phyloP scores from a whole-genome alignment of 2,797 vertebrate species.

The Astyanax mexicanus region DNA sequence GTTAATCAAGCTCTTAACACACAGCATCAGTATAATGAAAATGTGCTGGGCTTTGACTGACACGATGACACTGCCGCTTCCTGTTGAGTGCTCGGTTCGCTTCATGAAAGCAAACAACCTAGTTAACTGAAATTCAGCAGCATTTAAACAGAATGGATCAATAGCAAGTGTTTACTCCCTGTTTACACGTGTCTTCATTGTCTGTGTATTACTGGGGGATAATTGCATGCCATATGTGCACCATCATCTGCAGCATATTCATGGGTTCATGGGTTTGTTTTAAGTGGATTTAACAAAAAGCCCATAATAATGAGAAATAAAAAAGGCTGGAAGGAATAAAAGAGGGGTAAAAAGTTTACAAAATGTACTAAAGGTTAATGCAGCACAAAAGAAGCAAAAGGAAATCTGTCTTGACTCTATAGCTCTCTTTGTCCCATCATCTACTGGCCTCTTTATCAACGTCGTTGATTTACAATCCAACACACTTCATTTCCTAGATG shows the following conservation, averaged over 20 bases:
- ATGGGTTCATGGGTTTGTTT: not conserved
- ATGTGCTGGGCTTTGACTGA: conserved; percentile 5
- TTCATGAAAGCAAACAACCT: not conserved
- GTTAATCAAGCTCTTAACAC: conserved; percentile 29
- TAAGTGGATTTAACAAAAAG: not conserved
- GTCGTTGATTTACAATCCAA: conserved; percentile 35
- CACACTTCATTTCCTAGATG: conserved; percentile 52
- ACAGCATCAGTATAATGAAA: conserved; percentile 12
- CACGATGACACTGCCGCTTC: not conserved
- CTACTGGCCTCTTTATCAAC: conserved; percentile 3
- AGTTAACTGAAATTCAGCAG: not conserved
- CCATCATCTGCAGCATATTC: not conserved
- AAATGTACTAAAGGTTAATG: not conserved
- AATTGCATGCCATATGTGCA: conserved; percentile 32
- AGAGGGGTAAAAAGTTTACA: not conserved
- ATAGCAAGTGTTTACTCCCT: conserved; percentile 15
- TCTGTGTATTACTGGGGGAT: not conserved
- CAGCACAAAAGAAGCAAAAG: conserved; percentile 22
- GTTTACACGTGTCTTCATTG: conserved; percentile 2
- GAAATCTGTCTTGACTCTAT: conserved; percentile 3
- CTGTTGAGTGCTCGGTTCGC: conserved; percentile 19
- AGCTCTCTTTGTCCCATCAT: conserved; percentile 30
- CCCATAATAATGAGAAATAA: not conserved
- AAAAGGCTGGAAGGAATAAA: not conserved
- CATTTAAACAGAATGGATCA: conserved; percentile 36